Evolutionary conservation across 2,888 invertebrate genomes (phyloP), one percentile per base, ranked within the genome.

Genomic region (Ceramica pisi): DNA sequence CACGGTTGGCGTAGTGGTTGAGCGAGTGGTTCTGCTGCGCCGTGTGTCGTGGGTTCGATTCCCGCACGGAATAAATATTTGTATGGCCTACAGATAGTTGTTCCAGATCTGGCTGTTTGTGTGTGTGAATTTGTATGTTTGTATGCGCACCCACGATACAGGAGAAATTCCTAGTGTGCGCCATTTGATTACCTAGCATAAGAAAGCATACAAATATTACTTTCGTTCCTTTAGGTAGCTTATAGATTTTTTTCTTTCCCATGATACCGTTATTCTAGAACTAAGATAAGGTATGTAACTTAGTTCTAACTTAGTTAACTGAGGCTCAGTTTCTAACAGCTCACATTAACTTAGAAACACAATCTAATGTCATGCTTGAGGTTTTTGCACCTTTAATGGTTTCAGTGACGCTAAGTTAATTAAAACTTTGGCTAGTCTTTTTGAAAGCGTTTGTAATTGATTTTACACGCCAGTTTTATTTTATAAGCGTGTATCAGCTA

Each of bases 261-360:
- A 48, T 23, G 3, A 38, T 7, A 51, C 10, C 9, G 16, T 53
- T 31, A 55, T 57, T n/a, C 2, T 51, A 41, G 4, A 78, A 64
- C 56, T 46, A 51, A 82, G 71, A 80, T 60, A 26, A 31, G 35
- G 23, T 53, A 61, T 48, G 14, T 44, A 44, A 56, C 56, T 31
- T 71, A 69, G n/a, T 71, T 31, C 7, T 81, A 81, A 72, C 70
- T 68, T n/a, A 62, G 71, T 75, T 68, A 78, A 63, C 59, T 57
- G 44, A n/a, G 50, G 21, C 50, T 70, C 46, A 61, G 71, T 64
- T 71, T 63, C 56, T 35, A 69, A 75, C 73, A 53, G 51, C 56
- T 67, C 19, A 65, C 61, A 35, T 76, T 57, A 60, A 55, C 41
- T 62, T 35, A 35, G n/a, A 12, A 53, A 51, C 50, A 50, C 14